These are phyloP conservation scores for Machaerirhynchus nigripectus DNA, from an alignment of 2,113 vertebrate genomes.

Conservation along the genomic window DNA sequence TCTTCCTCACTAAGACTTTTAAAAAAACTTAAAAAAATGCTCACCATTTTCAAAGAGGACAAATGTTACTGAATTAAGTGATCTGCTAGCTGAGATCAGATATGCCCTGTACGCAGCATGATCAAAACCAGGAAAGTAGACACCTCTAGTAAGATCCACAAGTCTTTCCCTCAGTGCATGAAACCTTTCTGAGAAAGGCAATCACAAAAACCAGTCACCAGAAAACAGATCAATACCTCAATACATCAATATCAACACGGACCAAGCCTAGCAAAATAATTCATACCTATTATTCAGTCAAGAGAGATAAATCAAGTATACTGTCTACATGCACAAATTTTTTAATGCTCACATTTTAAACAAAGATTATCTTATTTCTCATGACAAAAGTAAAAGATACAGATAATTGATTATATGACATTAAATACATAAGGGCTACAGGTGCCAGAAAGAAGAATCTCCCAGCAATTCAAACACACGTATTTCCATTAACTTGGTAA, in stretches of 20 bases:
- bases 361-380: background rate
- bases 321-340: background rate
- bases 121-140: background rate
- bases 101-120: background rate
- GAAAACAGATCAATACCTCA: background rate
- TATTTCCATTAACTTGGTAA: background rate
- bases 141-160: background rate
- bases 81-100: background rate
- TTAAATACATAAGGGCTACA: background rate
- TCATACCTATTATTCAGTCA: background rate
- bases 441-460: background rate
- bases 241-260: background rate
- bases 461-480: background rate
- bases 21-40: background rate
- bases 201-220: background rate
- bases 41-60: background rate
- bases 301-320: background rate
- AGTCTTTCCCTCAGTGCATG: background rate
- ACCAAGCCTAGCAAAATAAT: background rate
- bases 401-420: background rate
- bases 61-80: background rate
- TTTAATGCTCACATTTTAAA: background rate
- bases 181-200: background rate
- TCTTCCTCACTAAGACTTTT: background rate
- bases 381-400: background rate